These are phyloP conservation scores for Monopis laevigella DNA, from an alignment of 2,888 invertebrate species.

Conservation along the genomic window DNA sequence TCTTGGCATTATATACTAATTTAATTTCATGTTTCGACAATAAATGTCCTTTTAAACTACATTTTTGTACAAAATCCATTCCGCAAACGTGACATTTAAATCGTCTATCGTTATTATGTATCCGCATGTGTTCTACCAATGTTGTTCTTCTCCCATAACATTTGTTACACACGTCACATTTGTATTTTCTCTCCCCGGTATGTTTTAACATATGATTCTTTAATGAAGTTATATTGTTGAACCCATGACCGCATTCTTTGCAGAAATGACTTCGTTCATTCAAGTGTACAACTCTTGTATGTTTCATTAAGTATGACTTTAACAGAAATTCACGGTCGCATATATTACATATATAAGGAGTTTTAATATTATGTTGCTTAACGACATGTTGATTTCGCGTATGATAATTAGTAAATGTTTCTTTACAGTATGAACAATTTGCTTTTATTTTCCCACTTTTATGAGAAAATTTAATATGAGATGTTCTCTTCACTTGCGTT, in stretches of 20 bases:
- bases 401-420: conserved; percentile 49
- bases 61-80: conserved; percentile 48
- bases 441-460: conserved; percentile 41
- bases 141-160: conserved; percentile 54
- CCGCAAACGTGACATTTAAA: conserved; percentile 49
- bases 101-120: conserved; percentile 50
- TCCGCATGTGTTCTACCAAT: conserved; percentile 47
- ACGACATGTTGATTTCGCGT: conserved; percentile 52
- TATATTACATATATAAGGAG: conserved; percentile 51
- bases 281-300: conserved; percentile 51
- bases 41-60: conserved; percentile 53
- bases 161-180: conserved; percentile 41
- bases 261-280: conserved; percentile 54
- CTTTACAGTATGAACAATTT: conserved; percentile 44
- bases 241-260: conserved; percentile 45
- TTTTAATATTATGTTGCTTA: conserved; percentile 37
- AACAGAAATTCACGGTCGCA: conserved; percentile 50
- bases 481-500: conserved; percentile 31
- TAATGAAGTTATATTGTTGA: conserved; percentile 47
- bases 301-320: conserved; percentile 46
- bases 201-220: conserved; percentile 56
- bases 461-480: conserved; percentile 51
- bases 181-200: conserved; percentile 44
- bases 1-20: not conserved
- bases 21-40: conserved; percentile 40